These are phyloP conservation scores for Cossypha polioptera DNA, from an alignment of 2,797 vertebrate genomes.

Conservation along the genomic window DNA sequence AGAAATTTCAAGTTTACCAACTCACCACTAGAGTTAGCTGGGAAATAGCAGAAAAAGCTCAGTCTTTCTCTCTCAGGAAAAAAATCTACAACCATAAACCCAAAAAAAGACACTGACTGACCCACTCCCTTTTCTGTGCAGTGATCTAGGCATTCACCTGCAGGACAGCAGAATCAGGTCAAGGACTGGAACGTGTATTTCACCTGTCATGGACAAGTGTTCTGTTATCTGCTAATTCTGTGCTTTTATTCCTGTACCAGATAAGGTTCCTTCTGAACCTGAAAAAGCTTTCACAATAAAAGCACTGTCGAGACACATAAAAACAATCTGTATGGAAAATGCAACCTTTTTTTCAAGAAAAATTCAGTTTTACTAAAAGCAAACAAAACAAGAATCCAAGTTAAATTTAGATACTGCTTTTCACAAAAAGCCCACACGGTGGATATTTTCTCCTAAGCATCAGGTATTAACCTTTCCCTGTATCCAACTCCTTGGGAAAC, in stretches of 20 bases:
- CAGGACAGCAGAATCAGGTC: neutral
- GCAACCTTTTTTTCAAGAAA: neutral
- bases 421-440: slow-evolving; percentile 12
- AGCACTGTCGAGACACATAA: neutral
- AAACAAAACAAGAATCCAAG: neutral
- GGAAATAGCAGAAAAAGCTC: neutral
- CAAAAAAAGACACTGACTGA: neutral
- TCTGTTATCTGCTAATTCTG: neutral
- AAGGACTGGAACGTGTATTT: neutral
- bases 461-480: slow-evolving; percentile 17
- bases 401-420: slow-evolving; percentile 22
- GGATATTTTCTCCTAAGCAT: slow-evolving; percentile 22
- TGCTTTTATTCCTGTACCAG: neutral
- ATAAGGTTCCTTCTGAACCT: neutral
- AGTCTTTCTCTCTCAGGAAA: neutral
- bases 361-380: neutral
- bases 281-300: neutral
- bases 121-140: neutral
- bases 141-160: neutral
- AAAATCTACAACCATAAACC: neutral
- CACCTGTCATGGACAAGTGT: neutral
- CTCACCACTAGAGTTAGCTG: neutral
- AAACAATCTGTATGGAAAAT: neutral
- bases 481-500: neutral
- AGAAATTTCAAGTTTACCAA: neutral